phyloP scores from a whole-genome alignment of 2,113 vertebrate genomes.

The Arizona elegans region DNA sequence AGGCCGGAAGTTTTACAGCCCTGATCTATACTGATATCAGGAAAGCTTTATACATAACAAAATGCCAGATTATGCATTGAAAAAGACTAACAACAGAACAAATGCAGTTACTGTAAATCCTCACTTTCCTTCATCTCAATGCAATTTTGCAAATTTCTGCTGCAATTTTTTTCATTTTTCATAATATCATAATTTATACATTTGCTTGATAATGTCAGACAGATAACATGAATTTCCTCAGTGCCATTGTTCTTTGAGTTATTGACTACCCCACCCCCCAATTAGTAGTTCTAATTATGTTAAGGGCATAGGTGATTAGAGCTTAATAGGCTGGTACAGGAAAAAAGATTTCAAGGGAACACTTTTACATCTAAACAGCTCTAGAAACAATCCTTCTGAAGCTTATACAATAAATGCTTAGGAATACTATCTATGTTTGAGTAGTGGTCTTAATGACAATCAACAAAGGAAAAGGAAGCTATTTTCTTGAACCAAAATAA shows the following conservation, averaged over 20 bases:
- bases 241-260: not conserved
- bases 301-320: slow-evolving; percentile 6
- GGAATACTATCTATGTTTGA: slow-evolving; percentile 21
- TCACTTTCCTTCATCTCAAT: not conserved
- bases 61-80: not conserved
- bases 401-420: slow-evolving; percentile 26
- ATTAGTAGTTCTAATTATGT: not conserved
- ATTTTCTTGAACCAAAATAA: slow-evolving; percentile 45
- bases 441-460: slow-evolving; percentile 26
- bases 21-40: not conserved
- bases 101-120: not conserved
- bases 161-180: not conserved
- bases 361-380: slow-evolving; percentile 28
- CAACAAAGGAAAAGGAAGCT: slow-evolving; percentile 35
- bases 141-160: not conserved
- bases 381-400: slow-evolving; percentile 40
- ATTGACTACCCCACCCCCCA: not conserved
- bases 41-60: not conserved
- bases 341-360: not conserved
- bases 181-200: not conserved
- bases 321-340: not conserved
- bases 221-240: not conserved
- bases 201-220: not conserved
- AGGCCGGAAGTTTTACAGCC: no score
- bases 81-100: not conserved